Conservation (phyloP, 2,113 vertebrate genomes). For the Gallinago paraguaiae region DNA sequence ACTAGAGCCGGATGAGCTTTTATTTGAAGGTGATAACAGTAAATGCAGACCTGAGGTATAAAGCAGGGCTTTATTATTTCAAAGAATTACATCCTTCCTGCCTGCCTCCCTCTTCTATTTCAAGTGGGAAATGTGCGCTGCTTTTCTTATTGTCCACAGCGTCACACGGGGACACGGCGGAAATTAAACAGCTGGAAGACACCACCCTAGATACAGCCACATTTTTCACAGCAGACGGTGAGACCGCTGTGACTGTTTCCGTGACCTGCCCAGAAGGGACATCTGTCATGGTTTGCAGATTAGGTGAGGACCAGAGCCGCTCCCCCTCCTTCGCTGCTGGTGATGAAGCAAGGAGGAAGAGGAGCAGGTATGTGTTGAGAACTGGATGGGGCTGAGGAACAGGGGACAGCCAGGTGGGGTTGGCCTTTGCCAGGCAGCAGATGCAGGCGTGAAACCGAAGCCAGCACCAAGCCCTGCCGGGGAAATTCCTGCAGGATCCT, state of each 20-base stretch:
- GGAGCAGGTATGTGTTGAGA: background rate
- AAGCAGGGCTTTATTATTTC: slow-evolving; percentile 43
- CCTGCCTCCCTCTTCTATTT: background rate
- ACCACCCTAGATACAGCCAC: background rate
- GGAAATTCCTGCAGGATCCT: background rate
- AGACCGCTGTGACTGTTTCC: background rate
- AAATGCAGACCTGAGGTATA: slow-evolving; percentile 41
- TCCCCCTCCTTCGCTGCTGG: background rate
- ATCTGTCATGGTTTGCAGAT: background rate
- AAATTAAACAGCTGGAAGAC: background rate
- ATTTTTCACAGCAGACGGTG: background rate
- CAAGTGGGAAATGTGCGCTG: background rate
- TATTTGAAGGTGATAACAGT: slow-evolving; percentile 59
- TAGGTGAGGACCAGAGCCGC: background rate
- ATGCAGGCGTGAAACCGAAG: background rate
- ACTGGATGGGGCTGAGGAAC: background rate
- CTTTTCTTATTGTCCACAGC: background rate
- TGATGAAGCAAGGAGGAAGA: background rate
- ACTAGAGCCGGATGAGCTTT: slow-evolving; percentile 37
- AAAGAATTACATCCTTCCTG: slow-evolving; percentile 39
- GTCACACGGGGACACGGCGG: rapidly evolving
- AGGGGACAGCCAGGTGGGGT: background rate
- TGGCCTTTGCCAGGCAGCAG: background rate
- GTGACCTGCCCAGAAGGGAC: background rate
- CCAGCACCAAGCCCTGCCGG: background rate